phyloP scores from a whole-genome alignment of 1,140 invertebrate genomes.

The Macrosteles quadrilineatus region DNA sequence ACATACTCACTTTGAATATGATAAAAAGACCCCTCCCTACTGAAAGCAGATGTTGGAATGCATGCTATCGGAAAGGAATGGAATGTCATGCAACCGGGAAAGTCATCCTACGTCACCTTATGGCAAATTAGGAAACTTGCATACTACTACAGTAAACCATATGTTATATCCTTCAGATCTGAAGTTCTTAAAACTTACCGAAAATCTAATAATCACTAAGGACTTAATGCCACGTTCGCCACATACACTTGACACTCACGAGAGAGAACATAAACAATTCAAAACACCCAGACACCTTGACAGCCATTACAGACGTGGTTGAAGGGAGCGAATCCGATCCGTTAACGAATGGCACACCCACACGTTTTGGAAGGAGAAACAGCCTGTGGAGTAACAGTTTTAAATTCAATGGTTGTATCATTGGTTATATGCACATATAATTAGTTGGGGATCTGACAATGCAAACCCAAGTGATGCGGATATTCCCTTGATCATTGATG shows the following conservation, averaged over 20 bases:
- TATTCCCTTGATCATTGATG: too few species aligned
- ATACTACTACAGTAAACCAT: neutral
- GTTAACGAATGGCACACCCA: too few species aligned
- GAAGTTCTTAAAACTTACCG: neutral
- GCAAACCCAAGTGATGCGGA: too few species aligned
- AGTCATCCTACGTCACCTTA: neutral
- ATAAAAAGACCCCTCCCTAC: neutral
- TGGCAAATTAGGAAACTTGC: neutral
- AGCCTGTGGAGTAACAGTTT: too few species aligned
- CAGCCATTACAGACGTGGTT: neutral
- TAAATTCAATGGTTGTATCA: too few species aligned
- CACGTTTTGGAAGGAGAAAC: too few species aligned
- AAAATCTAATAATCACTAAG: neutral
- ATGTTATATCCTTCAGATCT: neutral
- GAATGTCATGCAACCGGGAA: constrained; percentile 15
- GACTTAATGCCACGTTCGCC: neutral
- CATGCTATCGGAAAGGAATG: neutral
- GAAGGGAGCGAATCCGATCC: neutral
- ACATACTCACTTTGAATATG: too few species aligned
- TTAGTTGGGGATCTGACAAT: too few species aligned
- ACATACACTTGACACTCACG: neutral
- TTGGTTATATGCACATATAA: too few species aligned
- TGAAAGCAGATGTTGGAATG: neutral
- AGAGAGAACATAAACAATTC: neutral
- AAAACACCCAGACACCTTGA: constrained; percentile 10